Percentiles rank a stretch among this genome's conserved stretches.
Conservation (phyloP, 2,113 vertebrate genomes). For the Chaetops frenatus region DNA sequence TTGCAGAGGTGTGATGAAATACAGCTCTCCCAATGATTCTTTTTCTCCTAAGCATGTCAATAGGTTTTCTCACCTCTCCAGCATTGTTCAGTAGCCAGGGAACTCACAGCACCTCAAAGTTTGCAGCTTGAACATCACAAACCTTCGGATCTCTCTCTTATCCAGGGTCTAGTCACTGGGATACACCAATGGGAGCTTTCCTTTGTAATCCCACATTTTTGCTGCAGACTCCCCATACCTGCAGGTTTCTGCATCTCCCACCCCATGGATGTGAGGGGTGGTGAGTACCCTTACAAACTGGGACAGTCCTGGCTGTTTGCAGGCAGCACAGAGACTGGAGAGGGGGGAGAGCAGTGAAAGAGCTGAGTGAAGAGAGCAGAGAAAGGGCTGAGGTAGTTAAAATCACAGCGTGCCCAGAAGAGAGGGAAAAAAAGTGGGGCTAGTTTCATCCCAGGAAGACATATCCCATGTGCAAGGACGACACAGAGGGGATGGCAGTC, state of each 20-base stretch:
- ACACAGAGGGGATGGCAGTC: not conserved
- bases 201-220: not conserved
- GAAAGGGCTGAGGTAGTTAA: not conserved
- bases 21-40: not conserved
- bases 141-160: not conserved
- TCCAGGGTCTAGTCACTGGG: not conserved
- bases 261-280: not conserved
- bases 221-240: not conserved
- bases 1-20: not conserved
- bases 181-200: not conserved
- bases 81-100: not conserved
- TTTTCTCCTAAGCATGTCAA: not conserved
- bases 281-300: accelerated
- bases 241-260: not conserved
- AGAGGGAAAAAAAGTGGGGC: not conserved
- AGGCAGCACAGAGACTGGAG: not conserved
- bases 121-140: not conserved
- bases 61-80: not conserved
- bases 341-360: no score
- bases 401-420: not conserved
- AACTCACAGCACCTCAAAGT: not conserved
- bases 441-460: not conserved
- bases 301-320: not conserved
- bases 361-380: no score
- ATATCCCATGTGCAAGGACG: accelerated